A percentile compares a stretch with the other conserved stretches of the same genome.
These are phyloP conservation scores for Pseudopodoces humilis DNA, from an alignment of 2,113 vertebrate species.

Conservation along the genomic window DNA sequence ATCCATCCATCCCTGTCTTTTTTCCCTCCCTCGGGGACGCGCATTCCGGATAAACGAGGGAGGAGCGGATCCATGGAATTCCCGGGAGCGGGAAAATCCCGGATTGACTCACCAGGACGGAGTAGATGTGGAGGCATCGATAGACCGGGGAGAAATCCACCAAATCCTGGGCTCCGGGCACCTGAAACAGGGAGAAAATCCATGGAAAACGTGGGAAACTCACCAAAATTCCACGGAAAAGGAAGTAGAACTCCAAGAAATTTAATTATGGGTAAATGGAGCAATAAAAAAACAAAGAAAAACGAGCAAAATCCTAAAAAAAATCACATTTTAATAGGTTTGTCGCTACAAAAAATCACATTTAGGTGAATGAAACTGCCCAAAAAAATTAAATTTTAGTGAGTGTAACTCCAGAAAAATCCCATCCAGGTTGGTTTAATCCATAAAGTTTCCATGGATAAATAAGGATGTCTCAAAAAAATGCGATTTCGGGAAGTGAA, in stretches of 20 bases:
- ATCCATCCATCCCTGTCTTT: not conserved
- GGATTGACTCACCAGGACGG: conserved; percentile 83
- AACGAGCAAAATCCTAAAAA: not conserved
- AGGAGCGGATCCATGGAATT: not conserved
- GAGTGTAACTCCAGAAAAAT: not conserved
- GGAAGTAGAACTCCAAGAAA: accelerated
- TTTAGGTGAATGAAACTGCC: not conserved
- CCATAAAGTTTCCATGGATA: not conserved
- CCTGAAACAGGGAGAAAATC: conserved; percentile 63
- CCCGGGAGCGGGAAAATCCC: not conserved
- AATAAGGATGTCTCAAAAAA: not conserved
- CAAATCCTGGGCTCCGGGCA: conserved; percentile 91
- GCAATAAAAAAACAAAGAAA: not conserved
- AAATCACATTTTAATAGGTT: not conserved
- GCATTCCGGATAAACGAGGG: accelerated
- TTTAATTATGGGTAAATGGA: not conserved
- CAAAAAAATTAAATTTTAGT: not conserved
- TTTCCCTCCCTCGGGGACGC: not conserved
- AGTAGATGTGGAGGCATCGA: conserved; percentile 95
- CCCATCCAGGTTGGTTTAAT: accelerated
- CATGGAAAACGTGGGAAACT: accelerated
- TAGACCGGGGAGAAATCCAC: conserved; percentile 98
- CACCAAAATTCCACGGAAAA: accelerated
- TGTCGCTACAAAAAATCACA: not conserved
- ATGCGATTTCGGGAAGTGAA: not conserved